A percentile compares a stretch with the other conserved stretches of the same genome.
Conservation (phyloP, 2,888 invertebrate species). For the Idaea biselata region DNA sequence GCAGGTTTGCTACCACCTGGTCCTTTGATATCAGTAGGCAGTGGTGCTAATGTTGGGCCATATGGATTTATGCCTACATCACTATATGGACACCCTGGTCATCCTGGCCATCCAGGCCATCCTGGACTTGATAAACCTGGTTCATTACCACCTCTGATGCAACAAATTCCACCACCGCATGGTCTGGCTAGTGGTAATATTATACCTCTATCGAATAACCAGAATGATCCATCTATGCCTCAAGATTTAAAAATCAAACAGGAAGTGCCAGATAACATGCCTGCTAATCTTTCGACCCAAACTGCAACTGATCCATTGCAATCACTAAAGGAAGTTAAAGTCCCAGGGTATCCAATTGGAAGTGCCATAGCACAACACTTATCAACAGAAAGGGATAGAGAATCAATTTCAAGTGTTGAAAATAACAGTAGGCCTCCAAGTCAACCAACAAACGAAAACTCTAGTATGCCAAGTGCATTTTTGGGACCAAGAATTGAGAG, state of each 20-base stretch:
- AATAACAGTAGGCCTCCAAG: conserved; percentile 73
- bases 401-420: conserved; percentile 72
- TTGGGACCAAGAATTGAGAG: conserved; percentile 85
- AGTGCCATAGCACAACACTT: conserved; percentile 74
- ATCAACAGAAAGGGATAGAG: conserved; percentile 73
- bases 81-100: conserved; percentile 64
- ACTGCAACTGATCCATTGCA: conserved; percentile 85
- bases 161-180: conserved; percentile 65
- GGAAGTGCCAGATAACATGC: conserved; percentile 76
- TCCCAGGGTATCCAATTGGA: conserved; percentile 85
- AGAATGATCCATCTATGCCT: conserved; percentile 70
- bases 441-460: conserved; percentile 71
- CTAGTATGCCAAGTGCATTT: conserved; percentile 76
- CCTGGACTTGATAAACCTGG: conserved; percentile 68
- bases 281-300: conserved; percentile 76
- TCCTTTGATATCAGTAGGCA: conserved; percentile 82
- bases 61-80: conserved; percentile 82
- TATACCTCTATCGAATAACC: conserved; percentile 55
- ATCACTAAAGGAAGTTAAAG: conserved; percentile 89
- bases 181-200: conserved; percentile 53
- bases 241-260: conserved; percentile 78
- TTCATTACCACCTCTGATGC: conserved; percentile 61
- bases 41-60: conserved; percentile 78
- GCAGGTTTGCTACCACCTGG: conserved; percentile 80
- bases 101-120: conserved; percentile 47